Conservation (phyloP, 1,140 invertebrate genomes). For the Agraylea sexmaculata region DNA sequence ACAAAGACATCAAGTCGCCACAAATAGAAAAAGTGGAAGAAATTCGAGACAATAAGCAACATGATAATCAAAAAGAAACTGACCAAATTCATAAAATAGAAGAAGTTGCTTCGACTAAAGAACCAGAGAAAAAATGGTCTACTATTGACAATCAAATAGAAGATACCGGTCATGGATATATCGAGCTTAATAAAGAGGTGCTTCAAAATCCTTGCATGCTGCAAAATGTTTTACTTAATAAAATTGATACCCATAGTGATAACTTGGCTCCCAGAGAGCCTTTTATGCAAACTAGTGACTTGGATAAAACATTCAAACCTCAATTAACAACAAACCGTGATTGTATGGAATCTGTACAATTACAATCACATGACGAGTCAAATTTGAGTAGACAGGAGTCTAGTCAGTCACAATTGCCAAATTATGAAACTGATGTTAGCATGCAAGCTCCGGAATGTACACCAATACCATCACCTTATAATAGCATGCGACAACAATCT, state of each 20-base stretch:
- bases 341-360: conserved; percentile 3
- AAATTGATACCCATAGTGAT: conserved; percentile 4
- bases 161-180: background rate
- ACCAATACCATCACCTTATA: conserved; percentile 52
- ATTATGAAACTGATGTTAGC: conserved; percentile 34
- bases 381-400: conserved; percentile 6
- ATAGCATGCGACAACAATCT: conserved; percentile 46
- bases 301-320: conserved; percentile 1
- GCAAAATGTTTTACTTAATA: conserved; percentile 7
- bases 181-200: conserved; percentile 4
- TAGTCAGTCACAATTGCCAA: conserved; percentile 24
- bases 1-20: too few species aligned
- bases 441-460: conserved; percentile 46
- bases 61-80: conserved; percentile 20
- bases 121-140: conserved; percentile 5
- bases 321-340: background rate
- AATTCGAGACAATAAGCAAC: conserved; percentile 8
- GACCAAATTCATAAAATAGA: conserved; percentile 30
- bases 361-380: background rate
- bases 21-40: conserved; percentile 2
- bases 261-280: background rate
- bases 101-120: conserved; percentile 24
- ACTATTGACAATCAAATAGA: background rate
- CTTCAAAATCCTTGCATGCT: background rate
- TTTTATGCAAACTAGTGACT: conserved; percentile 1